Conservation (phyloP, 53 echinoderm and acorn worm genomes). For the Zoroaster sp. region DNA sequence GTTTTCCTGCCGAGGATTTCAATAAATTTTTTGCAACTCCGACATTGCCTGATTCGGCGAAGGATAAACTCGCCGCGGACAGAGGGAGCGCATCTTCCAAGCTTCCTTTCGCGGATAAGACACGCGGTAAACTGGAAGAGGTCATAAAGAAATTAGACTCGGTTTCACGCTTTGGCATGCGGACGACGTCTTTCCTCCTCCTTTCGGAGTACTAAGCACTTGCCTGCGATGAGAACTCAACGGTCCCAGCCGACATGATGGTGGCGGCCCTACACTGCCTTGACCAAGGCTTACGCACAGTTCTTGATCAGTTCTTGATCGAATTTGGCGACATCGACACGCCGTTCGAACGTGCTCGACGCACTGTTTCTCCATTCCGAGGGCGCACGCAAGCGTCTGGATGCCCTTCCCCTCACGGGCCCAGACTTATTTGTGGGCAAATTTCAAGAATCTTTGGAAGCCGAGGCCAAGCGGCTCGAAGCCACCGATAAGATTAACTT, state of each 20-base stretch:
- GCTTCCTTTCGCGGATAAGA: not conserved
- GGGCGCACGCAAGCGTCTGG: not conserved
- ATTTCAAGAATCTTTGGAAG: not conserved
- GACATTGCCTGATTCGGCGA: not conserved
- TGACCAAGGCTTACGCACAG: not conserved
- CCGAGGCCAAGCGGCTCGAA: slow-evolving; percentile 3
- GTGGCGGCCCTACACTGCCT: not conserved
- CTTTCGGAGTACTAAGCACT: not conserved
- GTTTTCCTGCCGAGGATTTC: not conserved
- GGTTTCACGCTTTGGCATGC: not conserved
- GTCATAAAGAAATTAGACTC: not conserved
- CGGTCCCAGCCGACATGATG: too few relatives aligned
- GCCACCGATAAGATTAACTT: slow-evolving; percentile 18
- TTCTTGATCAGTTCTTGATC: not conserved
- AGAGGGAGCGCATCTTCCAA: not conserved
- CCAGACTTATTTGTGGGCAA: not conserved
- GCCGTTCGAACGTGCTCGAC: not conserved
- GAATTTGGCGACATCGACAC: not conserved
- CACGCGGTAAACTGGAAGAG: not conserved
- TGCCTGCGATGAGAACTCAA: too few relatives aligned
- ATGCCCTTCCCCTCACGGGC: not conserved
- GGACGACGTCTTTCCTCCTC: not conserved
- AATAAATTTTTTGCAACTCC: not conserved
- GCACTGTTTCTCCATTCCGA: not conserved
- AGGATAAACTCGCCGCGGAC: not conserved